Base-by-base conservation (phyloP, 2,797 vertebrate species). In the Gastrophryne carolinensis region DNA sequence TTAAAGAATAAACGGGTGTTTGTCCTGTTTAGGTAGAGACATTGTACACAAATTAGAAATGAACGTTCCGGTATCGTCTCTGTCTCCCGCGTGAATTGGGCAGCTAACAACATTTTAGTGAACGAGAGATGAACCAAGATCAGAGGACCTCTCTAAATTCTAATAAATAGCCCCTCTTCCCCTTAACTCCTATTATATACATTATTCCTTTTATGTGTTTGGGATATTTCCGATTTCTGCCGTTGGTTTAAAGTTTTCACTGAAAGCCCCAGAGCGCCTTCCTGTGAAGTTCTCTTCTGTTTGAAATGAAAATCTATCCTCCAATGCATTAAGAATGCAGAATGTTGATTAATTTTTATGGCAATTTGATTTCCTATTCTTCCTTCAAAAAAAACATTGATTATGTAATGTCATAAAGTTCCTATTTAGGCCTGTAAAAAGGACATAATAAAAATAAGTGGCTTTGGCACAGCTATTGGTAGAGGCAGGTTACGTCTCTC, bases 391-490 rank as follows among this genome's bases (percentile, higher is more conserved):
- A 76, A 65, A 21, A 69, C 66, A 75, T 78, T 71, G 62, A 72
- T 78, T 60, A 66, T 58, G 41, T 72, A 23, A 78, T 72, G 30
- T 60, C 60, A 32, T 71, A 66, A 78, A 72, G 29, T 21, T 60
- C 35, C 49, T 60, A 78, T 72, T 72, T 78, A 78, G 75, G 72
- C 61, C 50, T 66, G 68, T 78, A 60, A 78, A 70, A 60, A 78
- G 54, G 68, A 78, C 53, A 50, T 65, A 71, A 71, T 53, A 69
- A 77, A 77, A n/a, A 71, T 71, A 64, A 78, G 68, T 78, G 60
- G 10, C 39, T 58, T 9, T 47, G 68, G 50, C 68, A 37, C 24
- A 15, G 37, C 67, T 50, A 23, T 65, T 53, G 58, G 56, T 50
- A 65, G 34, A 65, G 67, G 41, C 56, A 64, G 37, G 41, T 26